phyloP scores from a whole-genome alignment of 2,797 vertebrate species.

The Amblyraja radiata region DNA sequence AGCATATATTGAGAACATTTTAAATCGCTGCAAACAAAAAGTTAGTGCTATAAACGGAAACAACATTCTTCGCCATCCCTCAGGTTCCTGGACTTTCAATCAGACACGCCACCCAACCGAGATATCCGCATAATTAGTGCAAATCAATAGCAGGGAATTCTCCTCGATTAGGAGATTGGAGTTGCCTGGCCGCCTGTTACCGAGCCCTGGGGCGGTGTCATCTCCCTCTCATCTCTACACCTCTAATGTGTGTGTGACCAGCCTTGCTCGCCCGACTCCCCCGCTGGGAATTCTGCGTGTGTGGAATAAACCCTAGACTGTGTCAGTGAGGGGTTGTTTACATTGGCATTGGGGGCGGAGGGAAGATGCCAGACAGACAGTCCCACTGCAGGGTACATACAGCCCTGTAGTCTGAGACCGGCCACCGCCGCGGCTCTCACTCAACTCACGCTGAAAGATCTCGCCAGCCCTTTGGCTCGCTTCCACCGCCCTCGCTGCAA shows the following conservation, averaged over 20 bases:
- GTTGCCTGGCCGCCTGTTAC: not conserved
- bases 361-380: too few relatives aligned
- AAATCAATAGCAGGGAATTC: slow-evolving; percentile 16
- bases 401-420: not conserved
- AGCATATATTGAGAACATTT: not conserved
- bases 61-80: not conserved
- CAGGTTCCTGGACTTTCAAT: not conserved
- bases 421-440: too few relatives aligned
- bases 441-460: not conserved
- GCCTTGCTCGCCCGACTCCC: not conserved
- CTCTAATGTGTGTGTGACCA: not conserved
- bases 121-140: not conserved
- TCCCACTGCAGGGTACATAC: not conserved
- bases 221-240: not conserved
- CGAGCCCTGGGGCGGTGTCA: not conserved
- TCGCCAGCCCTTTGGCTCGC: not conserved
- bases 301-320: too few relatives aligned
- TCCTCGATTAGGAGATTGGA: not conserved
- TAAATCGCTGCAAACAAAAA: not conserved
- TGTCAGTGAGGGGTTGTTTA: not conserved
- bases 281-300: not conserved
- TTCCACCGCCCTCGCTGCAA: not conserved
- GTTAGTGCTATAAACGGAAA: not conserved
- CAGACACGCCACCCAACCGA: not conserved
- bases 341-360: too few relatives aligned